phyloP scores from a whole-genome alignment of 2,888 invertebrate species.

The Agrochola circellaris region DNA sequence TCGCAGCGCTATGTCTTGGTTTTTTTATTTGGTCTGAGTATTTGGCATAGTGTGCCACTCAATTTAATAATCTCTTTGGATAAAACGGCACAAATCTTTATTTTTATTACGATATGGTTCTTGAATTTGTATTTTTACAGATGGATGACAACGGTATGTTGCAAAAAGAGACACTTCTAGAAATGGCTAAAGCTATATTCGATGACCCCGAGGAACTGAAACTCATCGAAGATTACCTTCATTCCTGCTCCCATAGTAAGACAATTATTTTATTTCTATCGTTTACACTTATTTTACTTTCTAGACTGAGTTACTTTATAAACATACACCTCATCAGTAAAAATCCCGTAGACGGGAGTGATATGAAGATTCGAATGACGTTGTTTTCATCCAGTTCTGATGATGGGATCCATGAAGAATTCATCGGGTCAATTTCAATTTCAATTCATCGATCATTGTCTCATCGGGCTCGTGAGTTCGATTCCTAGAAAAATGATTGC shows the following conservation, averaged over 20 bases:
- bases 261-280: neutral
- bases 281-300: neutral
- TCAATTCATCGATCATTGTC: no score
- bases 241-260: slow-evolving; percentile 82
- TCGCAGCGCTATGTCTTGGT: no score
- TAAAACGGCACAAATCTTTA: neutral
- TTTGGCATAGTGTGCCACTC: neutral
- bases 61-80: neutral
- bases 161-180: slow-evolving; percentile 80
- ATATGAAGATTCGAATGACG: no score
- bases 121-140: slow-evolving; percentile 66
- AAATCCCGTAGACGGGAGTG: no score
- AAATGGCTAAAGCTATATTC: slow-evolving; percentile 79
- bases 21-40: no score
- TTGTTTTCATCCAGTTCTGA: no score
- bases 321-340: neutral
- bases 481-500: no score
- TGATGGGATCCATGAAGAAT: no score
- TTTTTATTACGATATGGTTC: neutral
- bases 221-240: slow-evolving; percentile 78
- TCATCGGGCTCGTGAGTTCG: no score
- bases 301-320: neutral
- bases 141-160: slow-evolving; percentile 81
- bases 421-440: no score
- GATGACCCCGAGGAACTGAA: slow-evolving; percentile 81